phyloP scores from a whole-genome alignment of 2,888 invertebrate species.

The Augiades crinisus region DNA sequence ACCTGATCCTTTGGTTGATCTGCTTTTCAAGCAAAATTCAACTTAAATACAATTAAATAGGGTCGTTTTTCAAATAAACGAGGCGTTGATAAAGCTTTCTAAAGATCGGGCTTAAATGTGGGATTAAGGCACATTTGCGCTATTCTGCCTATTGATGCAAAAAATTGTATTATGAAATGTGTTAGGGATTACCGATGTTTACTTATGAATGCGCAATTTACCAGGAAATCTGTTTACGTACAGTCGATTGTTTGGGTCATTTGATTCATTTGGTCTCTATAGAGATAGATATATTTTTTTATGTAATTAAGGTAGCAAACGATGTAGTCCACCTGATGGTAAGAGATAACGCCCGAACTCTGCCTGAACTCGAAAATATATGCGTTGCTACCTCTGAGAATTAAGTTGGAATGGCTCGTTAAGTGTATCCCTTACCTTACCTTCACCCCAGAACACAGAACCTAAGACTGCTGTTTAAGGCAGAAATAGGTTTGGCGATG shows the following conservation, averaged over 20 bases:
- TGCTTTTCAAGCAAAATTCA: not conserved
- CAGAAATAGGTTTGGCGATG: too few species aligned
- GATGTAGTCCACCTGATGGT: too few species aligned
- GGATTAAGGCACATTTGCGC: slow-evolving; percentile 12
- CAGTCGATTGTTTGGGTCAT: not conserved
- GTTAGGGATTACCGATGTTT: slow-evolving; percentile 10
- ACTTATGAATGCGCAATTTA: slow-evolving; percentile 9
- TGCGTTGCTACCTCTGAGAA: too few species aligned
- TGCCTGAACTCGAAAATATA: not conserved
- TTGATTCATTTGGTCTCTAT: not conserved
- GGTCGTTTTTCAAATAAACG: not conserved
- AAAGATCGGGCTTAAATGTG: not conserved
- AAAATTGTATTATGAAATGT: slow-evolving; percentile 14
- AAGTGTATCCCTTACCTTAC: too few species aligned
- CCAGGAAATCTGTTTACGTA: slow-evolving; percentile 5
- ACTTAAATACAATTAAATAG: not conserved
- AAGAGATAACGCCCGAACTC: too few species aligned
- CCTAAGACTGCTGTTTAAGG: too few species aligned
- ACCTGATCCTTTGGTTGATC: not conserved
- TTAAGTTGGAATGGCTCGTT: too few species aligned
- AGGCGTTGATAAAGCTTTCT: not conserved
- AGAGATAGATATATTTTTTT: not conserved
- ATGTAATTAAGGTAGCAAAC: too few species aligned
- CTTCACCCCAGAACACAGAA: too few species aligned
- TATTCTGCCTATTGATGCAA: slow-evolving; percentile 11